phyloP scores from a whole-genome alignment of 2,888 invertebrate genomes.

The Anarsia innoxiella region DNA sequence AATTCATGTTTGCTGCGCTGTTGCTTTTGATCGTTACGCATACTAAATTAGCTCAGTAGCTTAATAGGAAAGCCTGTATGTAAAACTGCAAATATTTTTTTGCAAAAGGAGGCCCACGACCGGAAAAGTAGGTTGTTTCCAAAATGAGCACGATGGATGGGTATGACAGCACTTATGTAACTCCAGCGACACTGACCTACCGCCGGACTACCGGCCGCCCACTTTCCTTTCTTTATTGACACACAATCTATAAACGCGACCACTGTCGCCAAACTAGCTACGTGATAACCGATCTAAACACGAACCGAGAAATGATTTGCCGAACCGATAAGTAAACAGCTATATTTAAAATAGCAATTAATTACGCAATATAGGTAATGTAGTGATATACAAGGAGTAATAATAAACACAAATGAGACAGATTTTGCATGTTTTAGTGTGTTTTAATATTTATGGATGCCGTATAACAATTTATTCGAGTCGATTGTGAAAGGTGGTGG shows the following conservation, averaged over 20 bases:
- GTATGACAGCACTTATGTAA: slow-evolving; percentile 64
- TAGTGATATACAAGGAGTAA: too few relatives aligned
- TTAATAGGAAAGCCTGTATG: too few relatives aligned
- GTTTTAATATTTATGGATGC: too few relatives aligned
- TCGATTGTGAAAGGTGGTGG: slow-evolving; percentile 16
- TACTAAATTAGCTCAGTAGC: too few relatives aligned
- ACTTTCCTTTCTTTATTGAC: slow-evolving; percentile 74
- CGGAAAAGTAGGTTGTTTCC: slow-evolving; percentile 28
- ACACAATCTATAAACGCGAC: slow-evolving; percentile 59
- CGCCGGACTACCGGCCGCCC: slow-evolving; percentile 46
- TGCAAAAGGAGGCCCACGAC: slow-evolving; percentile 18
- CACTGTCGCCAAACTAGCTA: slow-evolving; percentile 39
- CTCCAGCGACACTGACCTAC: slow-evolving; percentile 69
- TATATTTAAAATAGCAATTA: too few relatives aligned
- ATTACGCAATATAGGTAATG: too few relatives aligned
- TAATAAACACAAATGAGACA: too few relatives aligned
- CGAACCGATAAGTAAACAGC: slow-evolving; percentile 17
- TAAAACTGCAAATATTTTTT: too few relatives aligned
- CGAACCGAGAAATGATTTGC: slow-evolving; percentile 17
- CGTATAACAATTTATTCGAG: too few relatives aligned
- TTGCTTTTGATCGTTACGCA: too few relatives aligned
- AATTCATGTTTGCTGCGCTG: too few relatives aligned
- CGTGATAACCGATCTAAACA: slow-evolving; percentile 34
- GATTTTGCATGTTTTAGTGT: too few relatives aligned
- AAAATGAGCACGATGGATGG: slow-evolving; percentile 54